These are phyloP conservation scores for Jacana jacana DNA, from an alignment of 2,113 vertebrate species.

Conservation along the genomic window DNA sequence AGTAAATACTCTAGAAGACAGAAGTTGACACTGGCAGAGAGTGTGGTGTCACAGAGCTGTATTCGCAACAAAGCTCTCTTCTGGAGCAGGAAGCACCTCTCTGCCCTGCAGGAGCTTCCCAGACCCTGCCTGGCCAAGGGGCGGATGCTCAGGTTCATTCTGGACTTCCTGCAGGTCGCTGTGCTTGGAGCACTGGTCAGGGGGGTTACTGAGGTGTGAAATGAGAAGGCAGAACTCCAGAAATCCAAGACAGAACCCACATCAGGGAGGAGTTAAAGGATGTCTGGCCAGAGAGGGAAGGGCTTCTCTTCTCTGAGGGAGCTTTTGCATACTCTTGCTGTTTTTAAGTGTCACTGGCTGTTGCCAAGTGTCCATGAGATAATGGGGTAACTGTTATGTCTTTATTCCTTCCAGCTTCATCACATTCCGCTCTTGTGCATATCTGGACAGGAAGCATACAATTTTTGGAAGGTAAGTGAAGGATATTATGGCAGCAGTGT, in stretches of 20 bases:
- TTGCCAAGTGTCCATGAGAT: neutral
- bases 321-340: neutral
- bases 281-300: neutral
- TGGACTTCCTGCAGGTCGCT: neutral
- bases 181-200: neutral
- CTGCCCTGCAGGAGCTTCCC: neutral
- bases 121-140: neutral
- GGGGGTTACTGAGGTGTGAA: neutral
- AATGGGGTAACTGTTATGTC: neutral
- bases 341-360: neutral
- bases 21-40: neutral
- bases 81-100: neutral
- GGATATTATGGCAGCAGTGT: neutral
- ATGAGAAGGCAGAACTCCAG: neutral
- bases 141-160: neutral
- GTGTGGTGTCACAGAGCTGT: neutral
- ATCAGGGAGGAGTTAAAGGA: neutral
- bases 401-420: slow-evolving; percentile 83
- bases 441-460: slow-evolving; percentile 94
- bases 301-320: neutral
- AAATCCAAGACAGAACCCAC: neutral
- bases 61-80: neutral
- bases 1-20: neutral
- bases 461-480: slow-evolving; percentile 91
- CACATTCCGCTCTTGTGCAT: slow-evolving; percentile 93